Base-by-base conservation (phyloP, 2,113 vertebrate species). In the Myiopsitta monachus region DNA sequence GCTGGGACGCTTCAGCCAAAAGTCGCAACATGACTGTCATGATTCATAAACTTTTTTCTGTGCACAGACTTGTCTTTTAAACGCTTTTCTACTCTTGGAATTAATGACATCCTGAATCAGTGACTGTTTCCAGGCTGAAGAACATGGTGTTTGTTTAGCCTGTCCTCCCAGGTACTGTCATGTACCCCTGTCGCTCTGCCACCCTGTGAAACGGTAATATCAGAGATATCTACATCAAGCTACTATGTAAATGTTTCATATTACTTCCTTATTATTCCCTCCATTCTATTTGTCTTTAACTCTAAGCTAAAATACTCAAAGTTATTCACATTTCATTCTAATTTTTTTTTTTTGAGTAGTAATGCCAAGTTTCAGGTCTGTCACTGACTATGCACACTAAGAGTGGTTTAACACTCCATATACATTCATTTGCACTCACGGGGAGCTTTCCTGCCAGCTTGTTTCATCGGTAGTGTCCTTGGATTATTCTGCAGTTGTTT, bases 41-140 rank as follows among this genome's bases (percentile, higher is more conserved):
- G 81, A 81, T 89, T 91, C 77, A 38, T 18, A 66, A 55, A 72
- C 46, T 6, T 59, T 75, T 91, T 57, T 84, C 66, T 87, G 28
- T 82, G 90, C 41, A 78, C 31, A 66, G 80, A 26, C 69, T 87
- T 91, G 68, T 87, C 36, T 91, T 87, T 84, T 78, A 79, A 81
- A 74, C 91, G 73, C 26, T 28, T 67, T 62, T 87, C 36, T 49
- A 44, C 61, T 70, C 69, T 68, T 83, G 38, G 64, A 91, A 91
- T 95, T 91, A 90, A 80, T 91, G 54, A 47, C 38, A 59, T 41
- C 22, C 64, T 78, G 68, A 74, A n/a, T 70, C 64, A 59, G 7
- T 54, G 55, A 16, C 55, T 51, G 39, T 43, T 74, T 63, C 61
- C 52, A 36, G 21, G 33, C 36, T 81, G 76, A 81, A 91, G 68